Evolutionary conservation across 2,888 invertebrate species (phyloP), one percentile per base, ranked within the genome.

Genomic region (Agrotis exclamationis): DNA sequence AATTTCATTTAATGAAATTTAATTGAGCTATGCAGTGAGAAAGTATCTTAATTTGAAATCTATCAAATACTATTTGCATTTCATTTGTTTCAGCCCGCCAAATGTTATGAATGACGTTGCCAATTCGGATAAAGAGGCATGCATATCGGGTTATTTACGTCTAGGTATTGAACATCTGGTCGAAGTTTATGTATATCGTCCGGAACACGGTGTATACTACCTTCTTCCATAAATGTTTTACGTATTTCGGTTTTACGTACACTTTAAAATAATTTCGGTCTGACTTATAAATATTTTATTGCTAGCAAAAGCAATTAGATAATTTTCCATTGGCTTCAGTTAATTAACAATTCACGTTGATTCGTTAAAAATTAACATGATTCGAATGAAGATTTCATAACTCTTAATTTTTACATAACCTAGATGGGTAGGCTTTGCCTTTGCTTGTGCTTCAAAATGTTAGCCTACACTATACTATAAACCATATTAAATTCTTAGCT

Each of bases 371-470:
- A 80, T 50, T 50, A 60, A 44, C 50, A 82, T 58, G 57, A 64
- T 65, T 64, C 56, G 48, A 64, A 67, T 47, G 57, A 67, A 53
- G n/a, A 70, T 82, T 82, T 84, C 64, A 60, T 60, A 74, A 75
- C 33, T 71, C 9, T 33, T 56, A 71, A 18, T 79, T 74, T 83
- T 82, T 79, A 72, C 63, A 68, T 79, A 84, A 82, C 63, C 20
- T 54, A 28, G 11, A 39, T 39, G 39, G n/a, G 28, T 20, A 28
- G 20, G 0, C 33, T 4, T 9, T 44, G 44, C 14, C 33, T 4
- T 9, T 44, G 44, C 14, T 44, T 20, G 47, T 59, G 24, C 22
- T 48, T 63, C 14, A 22, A 59, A 48, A 44, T 64, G 59, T 63
- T 56, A 56, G n/a, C 24, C 20, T 47, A 50, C 33, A 67, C 14